Evolutionary conservation across 2,113 vertebrate genomes (phyloP).

Genomic region (Trichechus manatus): DNA sequence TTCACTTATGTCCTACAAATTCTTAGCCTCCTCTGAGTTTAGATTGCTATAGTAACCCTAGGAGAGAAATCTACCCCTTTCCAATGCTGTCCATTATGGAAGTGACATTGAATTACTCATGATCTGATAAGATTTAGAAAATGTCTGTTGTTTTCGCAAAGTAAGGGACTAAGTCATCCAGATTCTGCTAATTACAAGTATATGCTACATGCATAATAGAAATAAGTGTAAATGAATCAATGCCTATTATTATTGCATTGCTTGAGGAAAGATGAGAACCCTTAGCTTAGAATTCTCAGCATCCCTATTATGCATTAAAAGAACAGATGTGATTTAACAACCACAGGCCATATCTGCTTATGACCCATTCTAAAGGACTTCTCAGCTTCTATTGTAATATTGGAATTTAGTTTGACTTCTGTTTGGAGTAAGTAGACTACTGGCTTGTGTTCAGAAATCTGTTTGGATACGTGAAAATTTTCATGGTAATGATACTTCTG

Average conservation of each 20-base stretch:
- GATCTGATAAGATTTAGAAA: neutral
- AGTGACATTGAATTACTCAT: neutral
- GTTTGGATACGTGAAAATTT: constrained; percentile 8
- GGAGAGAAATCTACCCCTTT: neutral
- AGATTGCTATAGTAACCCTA: neutral
- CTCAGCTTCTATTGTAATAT: neutral
- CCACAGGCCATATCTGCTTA: neutral
- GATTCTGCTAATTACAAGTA: neutral
- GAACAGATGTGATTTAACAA: neutral
- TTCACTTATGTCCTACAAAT: neutral
- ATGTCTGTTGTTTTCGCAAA: neutral
- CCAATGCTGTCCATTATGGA: neutral
- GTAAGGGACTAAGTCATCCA: neutral
- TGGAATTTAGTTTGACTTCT: constrained; percentile 3
- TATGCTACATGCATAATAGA: neutral
- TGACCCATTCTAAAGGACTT: neutral
- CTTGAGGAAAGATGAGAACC: neutral
- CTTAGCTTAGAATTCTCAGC: neutral
- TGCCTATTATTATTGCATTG: neutral
- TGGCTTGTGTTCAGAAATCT: neutral
- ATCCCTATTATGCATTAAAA: neutral
- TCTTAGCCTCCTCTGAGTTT: neutral
- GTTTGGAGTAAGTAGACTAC: neutral
- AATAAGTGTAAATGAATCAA: neutral
- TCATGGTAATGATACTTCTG: constrained; percentile 12